A percentile compares a stretch with the other conserved stretches of the same genome.
These are phyloP conservation scores for Epinephelus moara DNA, from an alignment of 2,113 vertebrate species.

Conservation along the genomic window DNA sequence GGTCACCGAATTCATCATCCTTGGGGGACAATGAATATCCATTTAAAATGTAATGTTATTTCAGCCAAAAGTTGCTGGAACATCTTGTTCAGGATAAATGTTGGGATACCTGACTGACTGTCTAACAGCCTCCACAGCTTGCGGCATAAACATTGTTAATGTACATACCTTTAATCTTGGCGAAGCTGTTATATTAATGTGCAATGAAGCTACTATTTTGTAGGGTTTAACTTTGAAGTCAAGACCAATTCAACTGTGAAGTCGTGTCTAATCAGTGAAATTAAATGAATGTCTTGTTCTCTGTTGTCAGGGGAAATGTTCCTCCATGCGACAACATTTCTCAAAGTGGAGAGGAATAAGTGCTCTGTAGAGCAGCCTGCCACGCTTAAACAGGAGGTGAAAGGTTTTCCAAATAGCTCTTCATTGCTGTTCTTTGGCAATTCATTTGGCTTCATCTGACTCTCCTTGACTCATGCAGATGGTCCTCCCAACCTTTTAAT, in stretches of 20 bases:
- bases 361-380: constrained; percentile 9
- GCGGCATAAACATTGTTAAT: background rate
- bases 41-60: too few relatives aligned
- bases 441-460: constrained; percentile 43
- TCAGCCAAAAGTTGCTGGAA: background rate
- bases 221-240: constrained; percentile 18
- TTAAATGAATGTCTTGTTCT: constrained; percentile 16
- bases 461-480: constrained; percentile 54
- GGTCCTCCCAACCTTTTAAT: constrained; percentile 59
- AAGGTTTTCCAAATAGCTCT: constrained; percentile 45
- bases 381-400: constrained; percentile 14
- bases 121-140: background rate
- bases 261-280: constrained; percentile 8
- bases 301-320: constrained; percentile 14
- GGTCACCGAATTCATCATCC: too few relatives aligned
- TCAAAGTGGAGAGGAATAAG: constrained; percentile 12
- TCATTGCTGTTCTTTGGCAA: constrained; percentile 23
- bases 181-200: background rate
- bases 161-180: background rate
- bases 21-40: too few relatives aligned
- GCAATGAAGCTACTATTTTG: background rate
- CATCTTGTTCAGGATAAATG: background rate
- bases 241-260: constrained; percentile 9
- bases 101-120: background rate
- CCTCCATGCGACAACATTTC: background rate